Evolutionary conservation across 2,888 invertebrate genomes (phyloP), one percentile per base, ranked within the genome.

Genomic region (Dinocampus coccinellae): DNA sequence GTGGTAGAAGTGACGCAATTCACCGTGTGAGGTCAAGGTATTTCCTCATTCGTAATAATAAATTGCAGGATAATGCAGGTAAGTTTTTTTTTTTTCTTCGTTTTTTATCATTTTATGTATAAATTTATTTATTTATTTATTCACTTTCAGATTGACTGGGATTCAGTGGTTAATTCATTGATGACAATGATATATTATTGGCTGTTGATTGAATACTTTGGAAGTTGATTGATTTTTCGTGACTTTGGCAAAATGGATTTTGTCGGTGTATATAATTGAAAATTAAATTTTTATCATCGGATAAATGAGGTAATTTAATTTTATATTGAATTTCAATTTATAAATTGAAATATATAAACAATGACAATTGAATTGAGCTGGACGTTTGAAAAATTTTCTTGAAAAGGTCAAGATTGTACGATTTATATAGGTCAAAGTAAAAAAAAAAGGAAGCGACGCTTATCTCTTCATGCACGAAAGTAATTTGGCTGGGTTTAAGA

Each of bases 41-140:
- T 53, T 52, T 47, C 39, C 53, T 24, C 52, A 29, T 61, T 29
- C 52, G 36, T 69, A 53, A 13, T 9, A 47, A 36, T 64, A 47
- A 52, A 64, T 68, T 60, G 47, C 62, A 34, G 70, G 47, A 47
- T 16, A 47, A 47, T 47, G 16, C 42, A 13, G 42, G 16, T 42
- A n/a, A 36, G 1, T 11, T 11, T 42, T 4, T 11, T 42, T 42
- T 42, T 13, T 6, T 42, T n/a, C 1, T n/a, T 42, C 3, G 10
- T 42, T 42, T 42, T 36, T 10, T 36, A 2, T 6, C 2, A 36
- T 42, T n/a, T 3, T 42, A 11, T 11, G 36, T 11, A 4, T 33
- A 33, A 33, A 33, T 33, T 33, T 33, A 33, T 7, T 33, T 33
- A 36, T 36, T 36, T 6, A 11, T n/a, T 39, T 1, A 36, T 7